Evolutionary conservation across 2,797 vertebrate genomes (phyloP), one percentile per base, ranked within the genome.

Genomic region (Pelodytes ibericus): DNA sequence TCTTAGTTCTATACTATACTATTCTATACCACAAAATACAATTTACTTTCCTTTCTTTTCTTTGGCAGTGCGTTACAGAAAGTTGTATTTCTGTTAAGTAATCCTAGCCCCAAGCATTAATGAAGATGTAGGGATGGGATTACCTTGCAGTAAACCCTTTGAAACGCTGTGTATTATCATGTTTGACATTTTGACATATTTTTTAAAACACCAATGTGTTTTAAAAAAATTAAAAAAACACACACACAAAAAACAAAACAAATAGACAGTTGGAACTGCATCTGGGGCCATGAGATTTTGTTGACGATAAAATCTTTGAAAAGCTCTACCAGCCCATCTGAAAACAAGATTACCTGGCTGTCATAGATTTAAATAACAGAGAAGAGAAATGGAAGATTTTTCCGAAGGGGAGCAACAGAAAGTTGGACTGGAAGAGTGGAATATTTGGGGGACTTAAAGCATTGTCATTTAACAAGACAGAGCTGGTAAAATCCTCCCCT

Each of bases 121-220:
- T 78, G 76, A 78, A 72, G 70, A 78, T 78, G 76, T 59, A 68
- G 63, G 57, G 76, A 78, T 78, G 76, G 76, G 70, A 78, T 78
- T 78, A 78, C 76, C 76, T 68, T 67, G 56, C 56, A 67, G 62
- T 78, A 72, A 72, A 78, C 71, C 76, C 57, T 67, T 69, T 78
- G 76, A 63, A 72, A 78, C 44, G 22, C 22, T 68, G 31, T 67
- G 70, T 22, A 68, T 78, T 72, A 67, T 78, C 36, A 65, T 44
- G 76, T 77, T 58, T 72, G 69, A 77, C 75, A 72, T 77, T 72
- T 72, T 77, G 75, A 77, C 75, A 71, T 72, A 77, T 77, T 66
- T 69, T 77, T 72, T 60, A 77, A 71, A 77, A 77, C 22, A 71
- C 53, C 61, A 67, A 72, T 57, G 69, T 67, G 67, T 71, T 76